Base-by-base conservation (phyloP, 1,140 invertebrate genomes). In the Aphis gossypii region DNA sequence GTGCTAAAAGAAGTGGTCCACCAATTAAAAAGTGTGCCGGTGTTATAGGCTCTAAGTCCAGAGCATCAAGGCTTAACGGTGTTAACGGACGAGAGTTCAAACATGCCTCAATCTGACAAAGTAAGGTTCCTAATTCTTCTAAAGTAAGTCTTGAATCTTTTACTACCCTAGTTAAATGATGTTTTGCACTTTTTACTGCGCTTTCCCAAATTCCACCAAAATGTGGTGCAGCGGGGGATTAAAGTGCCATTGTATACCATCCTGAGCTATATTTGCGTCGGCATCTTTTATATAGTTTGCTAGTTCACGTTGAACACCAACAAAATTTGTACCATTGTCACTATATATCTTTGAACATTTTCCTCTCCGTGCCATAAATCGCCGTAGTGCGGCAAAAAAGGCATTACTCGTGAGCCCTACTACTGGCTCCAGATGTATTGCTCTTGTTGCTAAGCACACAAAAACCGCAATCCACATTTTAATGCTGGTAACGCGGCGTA, bases 151-250 rank as follows among this genome's bases (percentile, higher is more conserved):
- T 56, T 8, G 54, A 1, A 56, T 56, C 23, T 2, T 56, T 56
- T 1, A 84, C 41, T 21, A 94, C 88, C 18, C 93, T 44, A 38
- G 93, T 91, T 8, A 95, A 83, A 94, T 94, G 94, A 30, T 92
- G 87, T 95, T 95, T 94, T 76, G 94, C 82, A 25, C 94, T 48
- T 92, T 95, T 95, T 30, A 95, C 94, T 35, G 94, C 94, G 46
- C 94, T 93, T 93, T 95, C 95, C 95, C 94, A 95, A 48, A 94
- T 94, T 6, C 95, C 95, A 89, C 95, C 95, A 60, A 95, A 94
- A 93, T 95, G 95, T 4, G 95, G 94, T 41, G 94, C 94, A 92
- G 93, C 83, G 20, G 95, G 95, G 94, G 94, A 56, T 93, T 94
- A 90, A 95, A 95, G 35, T 94, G 88, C 94, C 95, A 95, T 7